Evolutionary conservation across 2,888 invertebrate species (phyloP), one percentile per base, ranked within the genome.

Genomic region (Neoscelio sp.): DNA sequence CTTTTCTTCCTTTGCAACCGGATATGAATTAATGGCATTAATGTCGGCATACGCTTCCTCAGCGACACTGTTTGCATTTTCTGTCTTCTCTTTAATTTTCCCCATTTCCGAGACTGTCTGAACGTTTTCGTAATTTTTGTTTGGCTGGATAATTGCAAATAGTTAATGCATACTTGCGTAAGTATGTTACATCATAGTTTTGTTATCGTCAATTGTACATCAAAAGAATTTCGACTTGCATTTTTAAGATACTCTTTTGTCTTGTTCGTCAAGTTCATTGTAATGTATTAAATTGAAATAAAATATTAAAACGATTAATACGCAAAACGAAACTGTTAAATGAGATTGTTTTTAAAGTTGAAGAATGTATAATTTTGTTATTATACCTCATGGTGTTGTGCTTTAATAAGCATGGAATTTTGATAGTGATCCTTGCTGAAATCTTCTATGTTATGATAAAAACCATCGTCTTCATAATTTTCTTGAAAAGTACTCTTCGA

Each of bases 361-460:
- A n/a, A n/a, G n/a, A n/a, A n/a, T n/a, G n/a, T n/a, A n/a, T n/a
- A n/a, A n/a, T 23, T 23, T 23, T 23, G 23, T 23, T 6, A 80
- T 4, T 74, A 58, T 2, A 74, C 78, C 13, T 42, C 15, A 56
- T 65, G 30, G 38, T 60, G 15, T 46, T 67, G 17, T 15, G 23
- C 10, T 28, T 77, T 75, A 5, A 7, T 20, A 1, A 77, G 80
- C 56, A 76, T 80, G 1, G 83, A 40, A 65, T 87, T 87, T 26
- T 86, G 85, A 67, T 89, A 88, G 5, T 26, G 64, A 1, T 74
- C 35, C 1, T 83, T 82, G 2, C 73, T 75, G 10, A 88, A 60
- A 17, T 90, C 90, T 30, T 90, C 89, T 35, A 90, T 89, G 18
- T 82, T 86, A 18, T 90, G 86, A 54, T 90, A 90, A 64, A 89